phyloP scores from a whole-genome alignment of 2,888 invertebrate species.

The Synergus laeviventris region DNA sequence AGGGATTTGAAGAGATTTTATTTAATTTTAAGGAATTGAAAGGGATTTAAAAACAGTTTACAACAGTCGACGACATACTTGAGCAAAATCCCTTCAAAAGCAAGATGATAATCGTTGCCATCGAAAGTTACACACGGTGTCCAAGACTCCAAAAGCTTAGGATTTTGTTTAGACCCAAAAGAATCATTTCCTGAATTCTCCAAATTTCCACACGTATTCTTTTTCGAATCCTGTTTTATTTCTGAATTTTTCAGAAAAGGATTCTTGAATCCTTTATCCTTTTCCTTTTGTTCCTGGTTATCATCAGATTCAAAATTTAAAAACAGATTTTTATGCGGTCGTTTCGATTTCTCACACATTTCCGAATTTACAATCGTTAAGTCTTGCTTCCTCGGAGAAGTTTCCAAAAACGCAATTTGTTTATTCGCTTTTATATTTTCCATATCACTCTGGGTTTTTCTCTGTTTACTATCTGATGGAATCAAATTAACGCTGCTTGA shows the following conservation, averaged over 20 bases:
- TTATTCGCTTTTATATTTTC: slow-evolving; percentile 11
- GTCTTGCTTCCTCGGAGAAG: slow-evolving; percentile 37
- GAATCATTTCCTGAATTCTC: slow-evolving; percentile 26
- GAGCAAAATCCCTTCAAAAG: slow-evolving; percentile 67
- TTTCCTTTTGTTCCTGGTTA: neutral
- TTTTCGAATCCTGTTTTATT: neutral
- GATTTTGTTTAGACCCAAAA: slow-evolving; percentile 60
- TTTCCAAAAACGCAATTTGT: neutral
- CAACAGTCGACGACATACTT: slow-evolving; percentile 64
- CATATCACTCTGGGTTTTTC: neutral
- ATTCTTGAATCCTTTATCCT: neutral
- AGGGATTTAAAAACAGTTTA: no score
- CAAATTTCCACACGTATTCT: neutral
- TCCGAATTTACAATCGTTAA: slow-evolving; percentile 46
- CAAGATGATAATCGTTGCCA: slow-evolving; percentile 56
- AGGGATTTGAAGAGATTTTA: neutral
- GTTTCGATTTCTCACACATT: slow-evolving; percentile 41
- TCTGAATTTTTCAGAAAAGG: neutral
- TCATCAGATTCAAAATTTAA: neutral
- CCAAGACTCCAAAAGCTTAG: slow-evolving; percentile 65
- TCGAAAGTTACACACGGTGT: slow-evolving; percentile 59
- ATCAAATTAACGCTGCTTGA: neutral
- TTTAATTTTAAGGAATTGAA: neutral
- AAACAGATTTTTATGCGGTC: neutral
- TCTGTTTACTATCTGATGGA: neutral